Evolutionary conservation across 2,888 invertebrate species (phyloP), one percentile per base, ranked within the genome.

Genomic region (Eilema griseolum): DNA sequence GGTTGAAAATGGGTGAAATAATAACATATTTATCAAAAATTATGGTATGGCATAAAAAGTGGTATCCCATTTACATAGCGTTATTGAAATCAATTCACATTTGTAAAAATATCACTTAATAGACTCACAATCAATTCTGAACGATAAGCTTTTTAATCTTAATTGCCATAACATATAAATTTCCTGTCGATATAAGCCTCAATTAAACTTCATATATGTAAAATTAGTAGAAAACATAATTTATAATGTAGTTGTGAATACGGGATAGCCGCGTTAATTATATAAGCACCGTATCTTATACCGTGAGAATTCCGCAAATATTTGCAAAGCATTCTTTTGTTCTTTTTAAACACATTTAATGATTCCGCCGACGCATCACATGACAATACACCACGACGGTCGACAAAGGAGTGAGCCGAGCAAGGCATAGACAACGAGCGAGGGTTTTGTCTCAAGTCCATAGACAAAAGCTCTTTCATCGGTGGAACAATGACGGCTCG

Each of bases 381-480:
- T 89, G 84, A 93, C 93, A 93, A 94, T 93, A 82, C 87, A 73
- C 80, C 77, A 78, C 85, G 83, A 86, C 87, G 87, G 89, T 89
- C 91, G 88, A 95, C 94, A 94, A 95, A 93, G 87, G 90, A 92
- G 84, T 89, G 89, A 90, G 84, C 82, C 80, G 88, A 89, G 88
- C 86, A 82, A 81, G 85, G 85, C 90, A 93, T 93, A 94, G 94
- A 94, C 93, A 92, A 93, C 90, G 90, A 90, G 84, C 85, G 85
- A 86, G 81, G 88, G 89, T 91, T 94, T 94, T 94, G 93, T 94
- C 89, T 90, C 87, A 84, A 61, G 78, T 75, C 91, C 90, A 91
- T 92, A 93, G 90, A 95, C 95, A 95, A 95, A 94, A 91, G 93
- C 82, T 90, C 93, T 94, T 95, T 95, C 92, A 94, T 91, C 87